Percentiles rank a stretch among this genome's conserved stretches.
Conservation (phyloP, 2,888 invertebrate genomes). For the Petrophora chlorosata region DNA sequence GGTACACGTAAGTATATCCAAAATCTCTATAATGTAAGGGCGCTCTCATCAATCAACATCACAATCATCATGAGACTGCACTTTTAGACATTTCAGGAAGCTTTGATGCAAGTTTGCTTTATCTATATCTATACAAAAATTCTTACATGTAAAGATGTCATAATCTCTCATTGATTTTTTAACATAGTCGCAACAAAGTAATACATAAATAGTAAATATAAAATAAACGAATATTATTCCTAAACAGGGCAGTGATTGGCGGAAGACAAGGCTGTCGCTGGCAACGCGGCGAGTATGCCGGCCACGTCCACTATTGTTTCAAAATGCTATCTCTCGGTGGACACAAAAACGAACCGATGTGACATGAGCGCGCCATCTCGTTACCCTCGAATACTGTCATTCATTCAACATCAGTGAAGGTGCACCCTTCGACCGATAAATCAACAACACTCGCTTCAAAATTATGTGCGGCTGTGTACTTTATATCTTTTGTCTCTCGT, state of each 20-base stretch:
- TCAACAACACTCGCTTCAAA: conserved; percentile 10
- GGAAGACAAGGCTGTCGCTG: conserved; percentile 49
- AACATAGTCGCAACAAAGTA: neutral
- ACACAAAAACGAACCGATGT: conserved; percentile 51
- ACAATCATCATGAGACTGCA: too few species aligned
- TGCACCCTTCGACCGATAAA: conserved; percentile 22
- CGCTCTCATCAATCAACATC: too few species aligned
- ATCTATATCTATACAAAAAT: too few species aligned
- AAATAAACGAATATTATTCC: conserved; percentile 18
- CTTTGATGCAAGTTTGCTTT: too few species aligned
- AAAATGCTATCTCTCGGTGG: conserved; percentile 56
- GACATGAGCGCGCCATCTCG: conserved; percentile 49
- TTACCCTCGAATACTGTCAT: conserved; percentile 44
- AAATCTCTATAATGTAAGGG: too few species aligned
- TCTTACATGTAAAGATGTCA: too few species aligned
- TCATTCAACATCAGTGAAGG: conserved; percentile 37
- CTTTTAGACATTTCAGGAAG: too few species aligned
- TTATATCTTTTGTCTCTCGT: neutral
- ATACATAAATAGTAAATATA: conserved; percentile 13
- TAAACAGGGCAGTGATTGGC: conserved; percentile 51
- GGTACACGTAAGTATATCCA: too few species aligned
- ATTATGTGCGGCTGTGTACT: neutral
- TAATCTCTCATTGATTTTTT: too few species aligned
- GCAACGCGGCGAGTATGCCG: conserved; percentile 48
- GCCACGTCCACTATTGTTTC: conserved; percentile 70